Base-by-base conservation (phyloP, 1,140 invertebrate species). In the Gonatopus flavifemur region DNA sequence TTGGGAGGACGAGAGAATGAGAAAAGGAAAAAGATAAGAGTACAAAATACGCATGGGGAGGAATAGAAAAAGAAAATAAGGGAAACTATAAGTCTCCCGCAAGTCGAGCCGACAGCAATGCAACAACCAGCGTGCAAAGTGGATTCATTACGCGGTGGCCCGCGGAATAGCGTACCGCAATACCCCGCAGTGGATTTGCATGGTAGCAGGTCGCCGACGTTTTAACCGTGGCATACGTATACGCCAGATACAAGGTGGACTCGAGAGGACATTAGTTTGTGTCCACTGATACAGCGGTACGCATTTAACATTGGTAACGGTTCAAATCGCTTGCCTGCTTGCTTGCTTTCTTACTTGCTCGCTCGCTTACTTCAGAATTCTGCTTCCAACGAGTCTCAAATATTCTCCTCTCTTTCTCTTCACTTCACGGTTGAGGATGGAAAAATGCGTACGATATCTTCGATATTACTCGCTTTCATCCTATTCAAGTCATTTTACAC, bases 261-360 rank as follows among this genome's bases (percentile, higher is more conserved):
- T 48, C 55, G 64, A n/a, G n/a, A n/a, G n/a, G 61, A 56, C 75
- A 77, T 77, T 77, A 75, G 71, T 76, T 69, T 60, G 67, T 66
- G 74, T 77, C 75, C 57, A 49, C 54, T 58, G 49, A 67, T 69
- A 63, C 64, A 69, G 69, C 66, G 64, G 67, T 66, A 70, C 68
- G 59, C 71, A 75, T 76, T 76, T 69, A 76, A 69, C 70, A 76
- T 75, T 60, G 60, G 72, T 70, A 70, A 70, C 68, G 59, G 59
- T 58, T 64, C 67, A 64, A 66, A 64, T 62, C 64, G 56, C n/a
- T 56, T 62, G 53, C 52, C 42, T 51, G 53, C 49, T 51, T 16
- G 22, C 18, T 3, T 9, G n/a, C 25, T 40, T 20, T 16, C n/a
- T 21, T 36, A n/a, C 42, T 25, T 15, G 36, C 22, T 44, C 43